Base-by-base conservation (phyloP, 2,113 vertebrate genomes). In the Aleadryas rufinucha region DNA sequence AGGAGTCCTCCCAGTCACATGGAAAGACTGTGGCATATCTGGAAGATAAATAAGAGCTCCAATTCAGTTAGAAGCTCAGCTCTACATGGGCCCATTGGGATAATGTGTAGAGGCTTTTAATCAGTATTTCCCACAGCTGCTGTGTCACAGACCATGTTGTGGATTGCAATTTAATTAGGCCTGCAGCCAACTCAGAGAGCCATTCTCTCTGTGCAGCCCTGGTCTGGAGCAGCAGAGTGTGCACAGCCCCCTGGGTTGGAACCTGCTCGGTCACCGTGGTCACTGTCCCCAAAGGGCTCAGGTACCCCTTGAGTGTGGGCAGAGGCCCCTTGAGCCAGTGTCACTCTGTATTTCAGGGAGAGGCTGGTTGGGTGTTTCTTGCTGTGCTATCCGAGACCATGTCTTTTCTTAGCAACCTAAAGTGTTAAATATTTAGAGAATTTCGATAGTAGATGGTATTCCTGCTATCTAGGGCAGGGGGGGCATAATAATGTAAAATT, bases 201-300 rank as follows among this genome's bases (percentile, higher is more conserved):
- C 16, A 2, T 45, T 84, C 35, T 33, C 22, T 41, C 16, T 42
- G 52, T 27, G 33, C 66, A 82, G 75, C 30, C 42, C 56, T 33
- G 89, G 9, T 14, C 39, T 64, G 72, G 42, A 89, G 47, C 61
- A 63, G 61, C 57, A 42, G 39, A 2, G 11, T 1, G 1, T 44
- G n/a, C 23, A 3, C 0, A 0, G 49, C 17, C 4, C 41, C 31
- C 23, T 0, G 6, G 20, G 4, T 15, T 59, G 47, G 72, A n/a
- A 7, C 16, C 21, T 0, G 0, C 54, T 47, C 5, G 4, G 10
- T 23, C 2, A 2, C 18, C 1, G 16, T 42, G 79, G 12, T 30
- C 75, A 52, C 0, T 11, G 52, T 68, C 56, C 86, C 65, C 14
- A 20, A 1, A 12, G 59, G 50, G 20, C 82, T 69, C 5, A 0